Evolutionary conservation across 2,113 vertebrate species (phyloP), one percentile per base, ranked within the genome.

Genomic region (Phrynosoma blainvillii): DNA sequence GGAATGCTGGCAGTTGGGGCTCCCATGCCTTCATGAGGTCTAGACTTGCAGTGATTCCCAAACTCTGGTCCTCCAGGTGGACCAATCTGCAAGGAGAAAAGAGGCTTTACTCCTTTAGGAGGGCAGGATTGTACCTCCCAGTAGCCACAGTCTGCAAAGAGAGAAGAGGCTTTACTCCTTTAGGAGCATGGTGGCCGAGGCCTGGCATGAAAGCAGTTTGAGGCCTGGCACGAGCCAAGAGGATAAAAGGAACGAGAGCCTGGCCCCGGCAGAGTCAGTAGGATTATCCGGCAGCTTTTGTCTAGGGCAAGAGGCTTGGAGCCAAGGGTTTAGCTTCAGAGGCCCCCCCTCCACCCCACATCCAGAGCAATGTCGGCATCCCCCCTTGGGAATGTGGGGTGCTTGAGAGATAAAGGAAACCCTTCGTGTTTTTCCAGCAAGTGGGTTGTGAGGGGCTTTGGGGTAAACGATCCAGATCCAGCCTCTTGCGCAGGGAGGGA

Each of bases 91-190:
- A 23, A 32, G 68, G 47, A 74, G 42, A 83, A 68, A 32, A 73
- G 68, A 25, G 6, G 52, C 47, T 84, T 84, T 73, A 52, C 82
- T 32, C 7, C 59, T 74, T 47, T 76, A 84, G 76, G 32, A 0
- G 23, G 0, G n/a, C 9, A 0, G 8, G 0, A 0, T 75, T 83
- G 1, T 47, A 47, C 7, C 0, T 56, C 11, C 59, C 59, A 62
- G 59, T 4, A 62, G 32, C 7, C 30, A 20, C 47, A 4, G 12
- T 20, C 54, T 32, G 20, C 71, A 30, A 40, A 14, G n/a, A 23
- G 77, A 83, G 88, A 81, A 52, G 47, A 0, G 10, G 76, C 78
- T 88, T 47, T 62, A 18, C 14, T 20, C 27, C 66, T 18, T 27
- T 2, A 14, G 7, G 66, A 70, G 59, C 1, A 6, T 65, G 84